phyloP scores from a whole-genome alignment of 2,888 invertebrate genomes.

The Celastrina argiolus region DNA sequence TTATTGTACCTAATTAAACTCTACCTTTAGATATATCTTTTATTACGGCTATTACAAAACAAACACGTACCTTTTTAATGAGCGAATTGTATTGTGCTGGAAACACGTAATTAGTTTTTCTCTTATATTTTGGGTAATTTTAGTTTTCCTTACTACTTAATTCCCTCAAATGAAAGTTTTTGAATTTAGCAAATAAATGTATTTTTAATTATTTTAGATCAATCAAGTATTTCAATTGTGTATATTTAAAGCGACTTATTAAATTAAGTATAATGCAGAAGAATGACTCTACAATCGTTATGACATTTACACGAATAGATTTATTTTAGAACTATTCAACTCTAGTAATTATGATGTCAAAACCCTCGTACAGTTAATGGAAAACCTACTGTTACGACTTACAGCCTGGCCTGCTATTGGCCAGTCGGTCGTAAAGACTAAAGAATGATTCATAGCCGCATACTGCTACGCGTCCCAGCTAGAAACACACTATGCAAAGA shows the following conservation, averaged over 20 bases:
- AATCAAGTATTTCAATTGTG: too few relatives aligned
- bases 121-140: too few relatives aligned
- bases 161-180: too few relatives aligned
- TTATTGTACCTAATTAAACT: neutral
- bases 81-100: neutral
- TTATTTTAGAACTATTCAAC: constrained; percentile 45
- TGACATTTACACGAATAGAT: constrained; percentile 74
- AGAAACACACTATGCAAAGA: neutral
- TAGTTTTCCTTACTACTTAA: too few relatives aligned
- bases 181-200: too few relatives aligned
- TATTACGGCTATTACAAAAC: neutral
- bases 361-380: neutral
- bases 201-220: too few relatives aligned
- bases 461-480: neutral
- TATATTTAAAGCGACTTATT: too few relatives aligned
- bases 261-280: too few relatives aligned
- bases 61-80: neutral
- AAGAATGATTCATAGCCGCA: neutral
- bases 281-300: constrained; percentile 48
- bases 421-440: neutral
- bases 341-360: constrained; percentile 13
- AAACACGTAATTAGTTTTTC: neutral
- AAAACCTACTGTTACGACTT: neutral
- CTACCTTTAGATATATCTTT: neutral
- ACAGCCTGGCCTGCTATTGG: neutral